Base-by-base conservation (phyloP, 2,113 vertebrate genomes). In the Takifugu bimaculatus region DNA sequence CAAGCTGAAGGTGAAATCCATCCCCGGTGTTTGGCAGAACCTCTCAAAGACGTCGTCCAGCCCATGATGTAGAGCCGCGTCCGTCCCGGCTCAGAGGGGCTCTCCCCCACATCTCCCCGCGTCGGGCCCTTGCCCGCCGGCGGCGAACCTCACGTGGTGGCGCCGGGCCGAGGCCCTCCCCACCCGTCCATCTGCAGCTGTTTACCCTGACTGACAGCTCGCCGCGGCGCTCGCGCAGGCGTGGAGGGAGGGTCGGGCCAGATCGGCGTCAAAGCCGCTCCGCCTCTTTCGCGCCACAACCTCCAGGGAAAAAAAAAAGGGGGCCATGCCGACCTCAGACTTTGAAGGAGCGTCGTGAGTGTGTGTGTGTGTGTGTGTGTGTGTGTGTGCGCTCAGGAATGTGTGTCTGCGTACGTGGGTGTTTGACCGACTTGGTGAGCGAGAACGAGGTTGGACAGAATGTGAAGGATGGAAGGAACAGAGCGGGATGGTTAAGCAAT, bases 141-240 rank as follows among this genome's bases (percentile, higher is more conserved):
- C 73, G 10, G 54, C 65, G 55, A 45, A 63, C n/a, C 42, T 20
- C 47, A 48, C 69, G 47, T 62, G 64, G 74, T 71, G 70, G 83
- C 74, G 56, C 70, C 59, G 11, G 15, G 54, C 60, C 74, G 66
- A 80, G 74, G 26, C 75, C 65, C 70, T 25, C 75, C 25, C 66
- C 80, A 51, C 72, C 72, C 69, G 20, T 65, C 73, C 80, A 77
- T 82, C 77, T 86, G 82, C 57, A 71, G 75, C 74, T 72, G 61
- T 69, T 82, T 81, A 73, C 63, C 63, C 12, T 83, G 80, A 85
- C 11, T 77, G 80, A 84, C 75, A 75, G 68, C 54, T 71, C 63
- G 3, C 66, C 49, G 56, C 52, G 39, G 71, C 43, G 60, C 73
- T 85, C 70, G 69, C 54, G 72, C 63, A 66, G 49, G n/a, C 61